These are phyloP conservation scores for Cheilosia pagana DNA, from an alignment of 2,888 invertebrate genomes.

Conservation along the genomic window DNA sequence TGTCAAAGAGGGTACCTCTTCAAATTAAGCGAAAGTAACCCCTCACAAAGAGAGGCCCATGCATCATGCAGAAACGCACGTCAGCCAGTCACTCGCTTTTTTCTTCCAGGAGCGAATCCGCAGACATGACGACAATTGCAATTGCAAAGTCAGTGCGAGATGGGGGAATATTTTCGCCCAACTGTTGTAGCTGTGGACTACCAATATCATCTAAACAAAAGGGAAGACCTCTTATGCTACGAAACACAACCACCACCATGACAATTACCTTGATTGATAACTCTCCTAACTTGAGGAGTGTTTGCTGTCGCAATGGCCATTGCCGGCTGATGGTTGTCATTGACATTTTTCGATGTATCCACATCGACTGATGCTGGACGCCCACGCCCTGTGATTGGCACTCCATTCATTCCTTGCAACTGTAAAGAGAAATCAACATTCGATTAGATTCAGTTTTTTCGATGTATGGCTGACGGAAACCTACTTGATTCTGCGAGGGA, in stretches of 20 bases:
- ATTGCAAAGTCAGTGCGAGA: no score
- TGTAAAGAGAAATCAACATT: constrained; percentile 76
- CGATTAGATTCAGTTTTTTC: neutral
- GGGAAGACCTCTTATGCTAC: no score
- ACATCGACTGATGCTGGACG: constrained; percentile 88
- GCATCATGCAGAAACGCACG: no score
- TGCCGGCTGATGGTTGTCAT: constrained; percentile 78
- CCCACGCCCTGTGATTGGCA: constrained; percentile 85
- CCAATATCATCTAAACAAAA: no score
- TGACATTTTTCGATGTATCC: constrained; percentile 81
- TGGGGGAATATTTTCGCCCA: no score
- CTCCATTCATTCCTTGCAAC: constrained; percentile 82
- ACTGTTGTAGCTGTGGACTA: no score
- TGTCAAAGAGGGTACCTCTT: no score
- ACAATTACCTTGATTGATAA: constrained; percentile 82
- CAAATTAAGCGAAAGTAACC: no score
- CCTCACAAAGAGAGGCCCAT: no score
- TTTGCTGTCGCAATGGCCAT: constrained; percentile 82
- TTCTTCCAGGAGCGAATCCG: no score
- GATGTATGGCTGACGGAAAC: neutral
- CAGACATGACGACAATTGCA: no score
- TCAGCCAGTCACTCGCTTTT: no score
- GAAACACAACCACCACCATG: neutral
- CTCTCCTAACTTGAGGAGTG: constrained; percentile 81
- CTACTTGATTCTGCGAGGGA: constrained; percentile 86